Evolutionary conservation across 2,888 invertebrate species (phyloP).

Genomic region (Blera fallax): DNA sequence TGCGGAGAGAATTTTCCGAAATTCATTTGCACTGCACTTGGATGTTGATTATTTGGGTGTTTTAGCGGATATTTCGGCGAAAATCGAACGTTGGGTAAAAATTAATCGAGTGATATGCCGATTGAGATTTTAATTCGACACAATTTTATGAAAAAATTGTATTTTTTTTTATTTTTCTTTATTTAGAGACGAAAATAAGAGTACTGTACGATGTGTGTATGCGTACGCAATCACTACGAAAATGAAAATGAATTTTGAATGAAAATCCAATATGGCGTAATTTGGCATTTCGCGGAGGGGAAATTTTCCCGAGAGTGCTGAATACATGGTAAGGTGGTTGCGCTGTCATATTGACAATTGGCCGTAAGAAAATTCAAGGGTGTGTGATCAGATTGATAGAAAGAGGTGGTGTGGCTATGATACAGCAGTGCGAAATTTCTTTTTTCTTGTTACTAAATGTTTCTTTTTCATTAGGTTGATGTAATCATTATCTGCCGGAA

Average conservation of each 20-base stretch:
- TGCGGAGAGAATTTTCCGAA: slow-evolving; percentile 61
- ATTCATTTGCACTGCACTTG: slow-evolving; percentile 55
- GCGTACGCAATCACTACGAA: slow-evolving; percentile 75
- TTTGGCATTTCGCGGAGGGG: slow-evolving; percentile 72
- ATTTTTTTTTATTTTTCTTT: slow-evolving; percentile 27
- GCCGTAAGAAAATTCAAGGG: background rate
- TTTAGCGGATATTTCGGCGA: slow-evolving; percentile 19
- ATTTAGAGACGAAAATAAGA: slow-evolving; percentile 41
- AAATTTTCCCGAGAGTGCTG: slow-evolving; percentile 52
- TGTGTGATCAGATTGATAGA: slow-evolving; percentile 20
- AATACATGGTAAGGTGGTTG: slow-evolving; percentile 60
- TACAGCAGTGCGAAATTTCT: background rate
- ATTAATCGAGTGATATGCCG: slow-evolving; percentile 11
- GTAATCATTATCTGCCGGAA: too few relatives aligned
- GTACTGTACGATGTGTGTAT: slow-evolving; percentile 73
- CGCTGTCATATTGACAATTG: slow-evolving; percentile 52
- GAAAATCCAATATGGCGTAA: slow-evolving; percentile 73
- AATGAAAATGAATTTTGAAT: slow-evolving; percentile 74
- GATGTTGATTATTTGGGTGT: slow-evolving; percentile 20
- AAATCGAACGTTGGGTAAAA: slow-evolving; percentile 9
- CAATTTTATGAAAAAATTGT: slow-evolving; percentile 30
- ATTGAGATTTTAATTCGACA: slow-evolving; percentile 7
- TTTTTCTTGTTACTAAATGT: too few relatives aligned
- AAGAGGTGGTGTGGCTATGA: background rate
- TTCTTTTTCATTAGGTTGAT: background rate